A percentile compares a stretch with the other conserved stretches of the same genome.
phyloP scores from a whole-genome alignment of 1,140 invertebrate species.

The Drosophila athabasca region DNA sequence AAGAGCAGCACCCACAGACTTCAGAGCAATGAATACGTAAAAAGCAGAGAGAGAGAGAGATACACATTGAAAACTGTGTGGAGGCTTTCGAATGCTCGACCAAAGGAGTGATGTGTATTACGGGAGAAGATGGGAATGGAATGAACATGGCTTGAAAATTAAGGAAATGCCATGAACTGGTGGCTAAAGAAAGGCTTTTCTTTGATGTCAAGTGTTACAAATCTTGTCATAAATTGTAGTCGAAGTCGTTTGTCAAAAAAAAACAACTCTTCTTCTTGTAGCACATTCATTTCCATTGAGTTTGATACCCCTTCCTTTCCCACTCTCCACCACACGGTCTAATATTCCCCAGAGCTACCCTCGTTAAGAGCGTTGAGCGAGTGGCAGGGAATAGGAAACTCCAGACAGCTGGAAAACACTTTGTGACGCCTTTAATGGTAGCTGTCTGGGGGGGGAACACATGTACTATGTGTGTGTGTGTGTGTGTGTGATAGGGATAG shows the following conservation, averaged over 20 bases:
- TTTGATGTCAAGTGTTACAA: no score
- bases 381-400: neutral
- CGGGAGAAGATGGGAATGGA: no score
- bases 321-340: neutral
- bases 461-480: slow-evolving; percentile 8
- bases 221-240: no score
- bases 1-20: slow-evolving; percentile 10
- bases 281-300: no score
- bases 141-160: neutral
- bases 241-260: no score
- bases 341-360: slow-evolving; percentile 3
- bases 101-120: neutral
- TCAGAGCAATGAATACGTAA: slow-evolving; percentile 74
- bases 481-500: neutral
- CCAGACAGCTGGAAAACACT: slow-evolving; percentile 14
- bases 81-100: slow-evolving; percentile 19
- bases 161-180: no score
- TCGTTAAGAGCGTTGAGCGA: slow-evolving; percentile 1
- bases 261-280: no score
- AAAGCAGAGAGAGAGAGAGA: slow-evolving; percentile 5
- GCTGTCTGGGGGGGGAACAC: neutral
- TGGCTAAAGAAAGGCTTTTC: no score
- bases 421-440: slow-evolving; percentile 32
- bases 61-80: neutral
- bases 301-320: neutral